Base-by-base conservation (phyloP, 2,888 invertebrate genomes). In the Cephus pulcher region DNA sequence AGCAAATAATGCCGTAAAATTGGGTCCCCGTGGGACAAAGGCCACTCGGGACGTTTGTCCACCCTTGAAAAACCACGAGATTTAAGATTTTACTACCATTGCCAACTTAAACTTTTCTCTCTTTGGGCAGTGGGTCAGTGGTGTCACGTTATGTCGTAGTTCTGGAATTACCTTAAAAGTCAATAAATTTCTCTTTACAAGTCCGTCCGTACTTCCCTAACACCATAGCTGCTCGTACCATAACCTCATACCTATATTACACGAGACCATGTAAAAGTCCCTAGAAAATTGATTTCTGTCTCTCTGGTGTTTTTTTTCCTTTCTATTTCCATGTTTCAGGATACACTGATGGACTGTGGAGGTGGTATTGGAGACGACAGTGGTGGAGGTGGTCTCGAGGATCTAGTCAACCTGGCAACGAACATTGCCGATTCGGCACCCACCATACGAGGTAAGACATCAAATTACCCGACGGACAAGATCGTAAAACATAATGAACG, bases 291-390 rank as follows among this genome's bases (percentile, higher is more conserved):
- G 56, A 56, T 23, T 56, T 56, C 23, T 56, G 56, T 56, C 56
- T 56, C 56, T 56, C 56, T 56, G 34, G 71, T n/a, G 23, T 34
- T 30, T 74, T 74, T 34, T 34, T 74, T 35, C 37, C 34, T 35
- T 74, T 74, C 37, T 74, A 30, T 74, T 35, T 30, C 30, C 71
- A 34, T 71, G 33, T 71, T 71, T 56, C 84, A 90, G 90, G 89
- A 89, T 79, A 88, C 87, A 69, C 87, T 89, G 87, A 90, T 90
- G 90, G 90, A 90, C 78, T 90, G 88, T 81, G 37, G 74, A 35
- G 71, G 71, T 23, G 56, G 56, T 56, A 23, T 56, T 23, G 71
- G 71, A 4, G 71, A 71, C 71, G 86, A 86, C 30, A 88, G 84
- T 3, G 88, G 89, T 71, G 86, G 82, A 9, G 86, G 86, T 70